Evolutionary conservation across 2,797 vertebrate genomes (phyloP).

Genomic region (Xenopus petersii): DNA sequence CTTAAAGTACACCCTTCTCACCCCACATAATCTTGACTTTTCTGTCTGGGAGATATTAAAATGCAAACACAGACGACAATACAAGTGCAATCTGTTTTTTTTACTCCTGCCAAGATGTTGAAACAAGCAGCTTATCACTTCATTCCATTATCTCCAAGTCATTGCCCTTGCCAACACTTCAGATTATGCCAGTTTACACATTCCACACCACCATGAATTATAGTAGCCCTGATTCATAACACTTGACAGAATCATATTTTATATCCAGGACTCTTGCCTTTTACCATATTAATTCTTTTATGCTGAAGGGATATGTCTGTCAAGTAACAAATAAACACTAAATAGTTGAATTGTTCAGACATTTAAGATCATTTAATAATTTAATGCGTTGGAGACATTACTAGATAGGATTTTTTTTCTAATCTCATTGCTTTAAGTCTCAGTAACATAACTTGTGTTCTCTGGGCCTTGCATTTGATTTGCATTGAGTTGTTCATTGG

Average conservation of each 20-base stretch:
- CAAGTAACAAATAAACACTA: neutral
- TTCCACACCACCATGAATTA: conserved; percentile 43
- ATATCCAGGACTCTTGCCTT: conserved; percentile 24
- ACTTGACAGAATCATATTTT: conserved; percentile 12
- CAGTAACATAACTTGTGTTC: no score
- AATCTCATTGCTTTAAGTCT: no score
- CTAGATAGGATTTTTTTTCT: neutral
- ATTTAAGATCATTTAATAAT: conserved; percentile 1
- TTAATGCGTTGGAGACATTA: neutral
- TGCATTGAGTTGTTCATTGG: no score
- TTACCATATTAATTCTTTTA: conserved; percentile 9
- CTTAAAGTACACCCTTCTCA: no score
- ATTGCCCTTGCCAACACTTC: conserved; percentile 59
- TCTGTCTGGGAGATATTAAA: no score
- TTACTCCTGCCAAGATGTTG: conserved; percentile 57
- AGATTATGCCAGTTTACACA: conserved; percentile 61
- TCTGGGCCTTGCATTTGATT: no score
- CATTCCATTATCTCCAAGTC: conserved; percentile 57
- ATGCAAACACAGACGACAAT: conserved; percentile 31
- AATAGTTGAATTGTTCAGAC: conserved; percentile 6
- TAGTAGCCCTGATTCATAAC: conserved; percentile 15
- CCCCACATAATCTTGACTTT: no score
- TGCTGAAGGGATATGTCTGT: conserved; percentile 7
- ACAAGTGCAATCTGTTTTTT: conserved; percentile 48
- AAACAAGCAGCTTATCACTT: conserved; percentile 61